Evolutionary conservation across 2,797 vertebrate species (phyloP), one percentile per base, ranked within the genome.

Genomic region (Picus viridis): DNA sequence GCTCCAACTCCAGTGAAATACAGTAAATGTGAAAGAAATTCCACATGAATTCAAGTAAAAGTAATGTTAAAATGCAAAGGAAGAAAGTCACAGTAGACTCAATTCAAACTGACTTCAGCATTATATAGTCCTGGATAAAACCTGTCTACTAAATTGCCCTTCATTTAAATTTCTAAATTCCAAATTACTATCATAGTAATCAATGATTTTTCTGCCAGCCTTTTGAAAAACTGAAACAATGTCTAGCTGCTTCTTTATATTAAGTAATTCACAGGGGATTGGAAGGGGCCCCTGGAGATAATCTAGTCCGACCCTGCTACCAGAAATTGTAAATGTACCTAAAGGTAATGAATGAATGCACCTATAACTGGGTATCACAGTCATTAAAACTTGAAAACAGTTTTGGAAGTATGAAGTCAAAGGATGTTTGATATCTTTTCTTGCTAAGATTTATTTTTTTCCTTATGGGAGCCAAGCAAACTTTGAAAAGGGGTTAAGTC

Each of bases 1-100:
- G 91, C 95, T 97, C 73, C 85, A 94, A 94, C 95, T 95, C 72
- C 36, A 94, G 83, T 95, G 85, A 89, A 96, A 75, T 96, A 94
- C 93, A 96, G 95, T 97, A 96, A 97, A 96, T 95, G 95, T 94
- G 92, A 95, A 97, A 97, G 95, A 97, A 96, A 96, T 97, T 97
- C 88, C 95, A 93, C 92, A 58, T 96, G 89, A 97, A 97, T 94
- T 96, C 73, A 94, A 96, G 83, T 96, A 94, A 97, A 96, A 97
- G 92, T 92, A 94, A 93, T 91, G 88, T 95, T 94, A 95, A 97
- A 96, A 97, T 96, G 95, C 9, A 3, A 70, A 96, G 95, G 95
- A 95, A 74, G 89, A 88, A 96, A 96, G 91, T 67, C 14, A 47
- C 47, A 96, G 47, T 77, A 62, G 70, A 69, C 81, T 97, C 93